A percentile compares a stretch with the other conserved stretches of the same genome.
phyloP scores from a whole-genome alignment of 2,797 vertebrate species.

The Sebastes itinus region DNA sequence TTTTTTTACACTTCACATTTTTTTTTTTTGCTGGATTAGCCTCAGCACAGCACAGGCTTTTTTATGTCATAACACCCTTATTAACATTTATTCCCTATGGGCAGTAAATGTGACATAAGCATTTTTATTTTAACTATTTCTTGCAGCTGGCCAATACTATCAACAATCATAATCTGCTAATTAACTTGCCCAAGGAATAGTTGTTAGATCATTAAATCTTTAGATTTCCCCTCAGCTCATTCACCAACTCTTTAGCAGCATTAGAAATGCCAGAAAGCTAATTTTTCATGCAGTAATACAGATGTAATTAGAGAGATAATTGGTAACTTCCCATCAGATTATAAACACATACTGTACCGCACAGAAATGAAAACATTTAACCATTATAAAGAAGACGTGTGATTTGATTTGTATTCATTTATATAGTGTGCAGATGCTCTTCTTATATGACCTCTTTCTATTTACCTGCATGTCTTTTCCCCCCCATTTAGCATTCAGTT shows the following conservation, averaged over 20 bases:
- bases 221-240: constrained; percentile 48
- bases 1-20: constrained; percentile 43
- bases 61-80: constrained; percentile 58
- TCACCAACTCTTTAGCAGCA: constrained; percentile 52
- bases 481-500: constrained; percentile 15
- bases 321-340: constrained; percentile 70
- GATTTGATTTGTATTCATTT: constrained; percentile 40
- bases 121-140: constrained; percentile 30
- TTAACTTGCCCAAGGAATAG: constrained; percentile 66
- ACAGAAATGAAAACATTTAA: constrained; percentile 41
- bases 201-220: constrained; percentile 64
- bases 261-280: constrained; percentile 65
- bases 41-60: constrained; percentile 5
- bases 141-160: constrained; percentile 41
- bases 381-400: neutral
- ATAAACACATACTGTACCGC: constrained; percentile 52
- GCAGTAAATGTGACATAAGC: constrained; percentile 40
- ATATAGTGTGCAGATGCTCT: constrained; percentile 9
- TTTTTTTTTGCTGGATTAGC: constrained; percentile 23
- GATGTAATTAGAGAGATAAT: constrained; percentile 77
- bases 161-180: constrained; percentile 68
- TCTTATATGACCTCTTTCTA: constrained; percentile 26
- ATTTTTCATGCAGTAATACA: constrained; percentile 76
- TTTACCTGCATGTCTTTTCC: constrained; percentile 11
- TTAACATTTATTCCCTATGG: constrained; percentile 56